phyloP scores from a whole-genome alignment of 2,113 vertebrate genomes.

The Coturnix japonica region DNA sequence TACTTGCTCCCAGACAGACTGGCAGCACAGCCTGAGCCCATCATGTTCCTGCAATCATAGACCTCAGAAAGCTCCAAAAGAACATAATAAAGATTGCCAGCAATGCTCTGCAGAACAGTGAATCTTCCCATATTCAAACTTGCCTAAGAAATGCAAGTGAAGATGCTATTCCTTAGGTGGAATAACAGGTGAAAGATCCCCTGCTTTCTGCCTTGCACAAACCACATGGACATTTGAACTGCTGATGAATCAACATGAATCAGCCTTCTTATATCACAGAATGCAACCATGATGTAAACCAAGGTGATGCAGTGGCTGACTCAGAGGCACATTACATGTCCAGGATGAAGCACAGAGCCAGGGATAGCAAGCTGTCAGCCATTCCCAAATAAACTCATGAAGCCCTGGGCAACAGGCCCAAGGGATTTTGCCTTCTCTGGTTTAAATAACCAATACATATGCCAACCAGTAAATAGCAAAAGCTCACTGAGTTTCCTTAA shows the following conservation, averaged over 20 bases:
- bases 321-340: slow-evolving; percentile 9
- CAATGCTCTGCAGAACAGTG: neutral
- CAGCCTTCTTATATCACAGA: neutral
- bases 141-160: neutral
- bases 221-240: neutral
- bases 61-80: neutral
- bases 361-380: neutral
- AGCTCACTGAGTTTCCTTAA: neutral
- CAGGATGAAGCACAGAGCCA: neutral
- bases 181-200: neutral
- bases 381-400: slow-evolving; percentile 2
- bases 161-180: neutral
- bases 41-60: neutral
- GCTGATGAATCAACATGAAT: neutral
- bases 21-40: neutral
- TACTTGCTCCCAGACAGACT: neutral
- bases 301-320: slow-evolving; percentile 42
- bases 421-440: neutral
- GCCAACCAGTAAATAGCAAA: neutral
- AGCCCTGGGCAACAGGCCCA: neutral
- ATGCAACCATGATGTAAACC: neutral
- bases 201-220: neutral
- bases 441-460: neutral
- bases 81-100: neutral
- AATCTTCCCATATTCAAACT: neutral